Evolutionary conservation across 2,888 invertebrate species (phyloP), one percentile per base, ranked within the genome.

Genomic region (Tanaodytes sp.): DNA sequence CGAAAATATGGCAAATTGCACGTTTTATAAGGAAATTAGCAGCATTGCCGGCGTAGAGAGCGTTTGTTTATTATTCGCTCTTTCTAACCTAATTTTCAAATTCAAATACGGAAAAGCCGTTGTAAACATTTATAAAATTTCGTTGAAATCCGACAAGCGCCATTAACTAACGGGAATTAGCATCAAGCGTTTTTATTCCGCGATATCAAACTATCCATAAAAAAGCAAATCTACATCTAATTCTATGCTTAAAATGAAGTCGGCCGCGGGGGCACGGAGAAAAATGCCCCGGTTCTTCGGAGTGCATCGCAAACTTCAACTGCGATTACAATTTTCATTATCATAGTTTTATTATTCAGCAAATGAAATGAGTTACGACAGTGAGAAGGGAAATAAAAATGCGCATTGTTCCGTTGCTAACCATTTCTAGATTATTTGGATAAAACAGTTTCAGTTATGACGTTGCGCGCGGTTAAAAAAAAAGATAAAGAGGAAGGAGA

Each of bases 401-500:
- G 51, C 59, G 51, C 61, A 67, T 67, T 71, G 71, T 71, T 67
- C 64, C 39, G 58, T 42, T 55, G 51, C 61, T 59, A 63, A 71
- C 63, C 63, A 51, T 67, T 67, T 71, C 71, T 48, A 71, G 71
- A 71, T 71, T 64, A 71, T 71, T 71, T 71, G 64, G 71, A 71
- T 71, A 71, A 67, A 64, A 57, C 63, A 15, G 55, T 67, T 67
- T 55, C 71, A 71, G 61, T 70, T 62, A 52, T 49, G 55, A 46
- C 64, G 40, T 64, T 67, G 64, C 67, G 54, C 66, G 52, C 61
- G 15, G 54, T 55, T 59, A 42, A 59, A 64, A 5, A 8, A 23
- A 5, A 23, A 23, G 8, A 23, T 23, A 23, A 23, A 23, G 8
- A 23, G 5, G 23, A 23, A 8, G 8, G 4, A 23, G 23, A 23